Evolutionary conservation across 2,888 invertebrate species (phyloP).

Genomic region (Amiota communis): DNA sequence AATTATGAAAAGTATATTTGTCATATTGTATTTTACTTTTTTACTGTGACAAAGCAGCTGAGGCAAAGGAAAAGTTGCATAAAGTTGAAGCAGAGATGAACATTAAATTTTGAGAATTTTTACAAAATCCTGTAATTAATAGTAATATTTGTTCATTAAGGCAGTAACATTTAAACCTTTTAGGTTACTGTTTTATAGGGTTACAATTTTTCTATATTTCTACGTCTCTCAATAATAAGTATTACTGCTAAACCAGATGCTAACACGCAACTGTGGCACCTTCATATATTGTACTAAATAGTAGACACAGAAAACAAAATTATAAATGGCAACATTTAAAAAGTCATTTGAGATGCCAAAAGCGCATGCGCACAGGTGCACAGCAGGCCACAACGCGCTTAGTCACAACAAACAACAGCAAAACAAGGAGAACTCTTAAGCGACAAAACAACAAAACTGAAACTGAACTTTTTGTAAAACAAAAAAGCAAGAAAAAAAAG

Average conservation of each 20-base stretch:
- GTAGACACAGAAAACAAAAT: constrained; percentile 36
- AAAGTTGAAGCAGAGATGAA: too few species aligned
- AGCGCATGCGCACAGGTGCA: constrained; percentile 60
- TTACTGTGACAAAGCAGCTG: too few species aligned
- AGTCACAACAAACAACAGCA: constrained; percentile 55
- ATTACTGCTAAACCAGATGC: not conserved
- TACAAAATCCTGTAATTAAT: too few species aligned
- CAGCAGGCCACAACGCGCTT: constrained; percentile 49
- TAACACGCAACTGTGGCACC: constrained; percentile 52
- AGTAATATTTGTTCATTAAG: too few species aligned
- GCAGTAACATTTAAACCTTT: not conserved
- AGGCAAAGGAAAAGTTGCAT: too few species aligned
- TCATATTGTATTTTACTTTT: too few species aligned
- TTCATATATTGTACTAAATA: constrained; percentile 6
- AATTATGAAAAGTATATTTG: too few species aligned
- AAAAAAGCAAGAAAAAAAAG: not conserved
- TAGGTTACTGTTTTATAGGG: constrained; percentile 16
- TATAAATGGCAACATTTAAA: constrained; percentile 70
- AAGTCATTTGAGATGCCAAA: constrained; percentile 56
- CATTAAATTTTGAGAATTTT: too few species aligned
- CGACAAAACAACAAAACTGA: constrained; percentile 6
- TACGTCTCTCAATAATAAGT: not conserved
- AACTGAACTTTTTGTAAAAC: not conserved
- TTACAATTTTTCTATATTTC: not conserved
- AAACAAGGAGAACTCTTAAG: not conserved